Conservation (phyloP, 1,140 invertebrate species). For the Aradophagus sp. region DNA sequence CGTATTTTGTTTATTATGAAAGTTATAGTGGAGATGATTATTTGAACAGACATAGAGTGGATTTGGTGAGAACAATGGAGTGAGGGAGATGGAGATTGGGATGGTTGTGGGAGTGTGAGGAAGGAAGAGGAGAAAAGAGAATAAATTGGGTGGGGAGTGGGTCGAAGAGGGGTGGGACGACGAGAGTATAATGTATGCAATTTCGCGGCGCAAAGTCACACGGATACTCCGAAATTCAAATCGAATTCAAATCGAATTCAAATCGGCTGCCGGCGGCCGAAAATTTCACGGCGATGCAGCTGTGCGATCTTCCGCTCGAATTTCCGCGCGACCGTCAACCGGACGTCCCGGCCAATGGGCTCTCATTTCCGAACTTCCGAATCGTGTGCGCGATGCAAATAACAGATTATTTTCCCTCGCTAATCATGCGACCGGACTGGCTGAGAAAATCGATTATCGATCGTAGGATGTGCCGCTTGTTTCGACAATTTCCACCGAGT, state of each 20-base stretch:
- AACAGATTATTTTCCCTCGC: slow-evolving; percentile 51
- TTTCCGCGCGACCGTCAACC: slow-evolving; percentile 51
- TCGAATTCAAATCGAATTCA: slow-evolving; percentile 61
- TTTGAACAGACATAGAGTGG: too few species aligned
- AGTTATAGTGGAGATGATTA: too few species aligned
- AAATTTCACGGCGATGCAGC: slow-evolving; percentile 58
- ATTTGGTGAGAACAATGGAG: too few species aligned
- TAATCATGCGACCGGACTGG: slow-evolving; percentile 27
- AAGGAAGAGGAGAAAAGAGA: too few species aligned
- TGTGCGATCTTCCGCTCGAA: slow-evolving; percentile 60
- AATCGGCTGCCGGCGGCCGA: slow-evolving; percentile 45
- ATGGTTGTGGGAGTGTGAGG: too few species aligned
- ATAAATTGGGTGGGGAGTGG: too few species aligned
- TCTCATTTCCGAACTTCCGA: slow-evolving; percentile 51
- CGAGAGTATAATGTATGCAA: too few species aligned
- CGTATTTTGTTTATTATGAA: too few species aligned
- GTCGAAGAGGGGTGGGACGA: too few species aligned
- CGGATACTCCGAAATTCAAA: too few species aligned
- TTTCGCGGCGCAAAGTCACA: slow-evolving; percentile 50
- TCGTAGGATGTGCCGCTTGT: slow-evolving; percentile 14
- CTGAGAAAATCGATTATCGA: slow-evolving; percentile 39
- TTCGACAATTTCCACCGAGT: too few species aligned
- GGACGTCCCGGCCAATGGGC: slow-evolving; percentile 48
- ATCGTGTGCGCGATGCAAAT: slow-evolving; percentile 49
- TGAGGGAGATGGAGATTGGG: too few species aligned